These are phyloP conservation scores for Teleogryllus oceanicus DNA, from an alignment of 2,888 invertebrate species.

Conservation along the genomic window DNA sequence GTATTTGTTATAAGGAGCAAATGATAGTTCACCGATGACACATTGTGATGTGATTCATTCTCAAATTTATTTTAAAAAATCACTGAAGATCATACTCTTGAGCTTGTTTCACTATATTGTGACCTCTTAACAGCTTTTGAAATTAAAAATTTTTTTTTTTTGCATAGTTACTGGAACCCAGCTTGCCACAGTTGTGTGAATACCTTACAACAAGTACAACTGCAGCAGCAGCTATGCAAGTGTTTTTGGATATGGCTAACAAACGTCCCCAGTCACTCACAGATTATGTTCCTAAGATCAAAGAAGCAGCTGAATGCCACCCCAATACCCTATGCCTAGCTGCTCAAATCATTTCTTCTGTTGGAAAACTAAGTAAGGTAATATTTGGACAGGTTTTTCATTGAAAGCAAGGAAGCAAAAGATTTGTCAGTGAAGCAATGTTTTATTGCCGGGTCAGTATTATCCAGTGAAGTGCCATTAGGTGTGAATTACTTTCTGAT, in stretches of 20 bases:
- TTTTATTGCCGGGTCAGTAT: no score
- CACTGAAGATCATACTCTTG: no score
- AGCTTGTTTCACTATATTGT: no score
- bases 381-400: conserved; percentile 23
- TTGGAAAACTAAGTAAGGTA: conserved; percentile 69
- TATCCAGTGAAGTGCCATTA: no score
- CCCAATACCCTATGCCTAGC: conserved; percentile 64
- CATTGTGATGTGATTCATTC: no score
- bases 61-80: no score
- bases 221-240: conserved; percentile 63
- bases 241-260: conserved; percentile 71
- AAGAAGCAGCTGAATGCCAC: conserved; percentile 63
- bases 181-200: conserved; percentile 76
- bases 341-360: conserved; percentile 66
- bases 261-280: conserved; percentile 66
- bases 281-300: conserved; percentile 67
- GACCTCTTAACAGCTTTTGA: not conserved
- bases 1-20: no score
- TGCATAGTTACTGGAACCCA: conserved; percentile 68
- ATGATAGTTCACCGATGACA: no score
- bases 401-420: no score
- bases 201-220: conserved; percentile 63
- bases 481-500: no score
- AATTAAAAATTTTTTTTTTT: not conserved
- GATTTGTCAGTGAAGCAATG: no score